A percentile compares a stretch with the other conserved stretches of the same genome.
These are phyloP conservation scores for Malthinus flaveolus DNA, from an alignment of 2,888 invertebrate species.

Conservation along the genomic window DNA sequence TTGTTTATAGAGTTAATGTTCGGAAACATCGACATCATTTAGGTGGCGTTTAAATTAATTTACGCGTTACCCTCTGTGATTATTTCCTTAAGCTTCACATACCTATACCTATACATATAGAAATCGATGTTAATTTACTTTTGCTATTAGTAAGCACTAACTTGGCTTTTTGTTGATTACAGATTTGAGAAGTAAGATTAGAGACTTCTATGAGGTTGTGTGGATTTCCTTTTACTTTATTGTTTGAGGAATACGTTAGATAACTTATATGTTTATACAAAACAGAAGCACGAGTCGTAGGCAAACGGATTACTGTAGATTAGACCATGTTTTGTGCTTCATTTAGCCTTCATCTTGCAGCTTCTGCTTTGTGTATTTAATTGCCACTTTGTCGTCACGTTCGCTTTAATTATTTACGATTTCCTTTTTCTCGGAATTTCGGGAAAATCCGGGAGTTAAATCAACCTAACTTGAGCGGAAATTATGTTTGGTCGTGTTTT, in stretches of 20 bases:
- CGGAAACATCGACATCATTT: no score
- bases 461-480: conserved; percentile 16
- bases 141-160: conserved; percentile 34
- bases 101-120: not conserved
- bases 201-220: conserved; percentile 36
- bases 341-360: conserved; percentile 36
- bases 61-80: no score
- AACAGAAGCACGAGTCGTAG: conserved; percentile 32
- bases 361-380: conserved; percentile 29
- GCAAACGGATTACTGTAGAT: conserved; percentile 36
- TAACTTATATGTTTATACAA: conserved; percentile 31
- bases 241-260: conserved; percentile 26
- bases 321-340: conserved; percentile 38
- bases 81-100: no score
- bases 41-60: no score
- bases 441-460: conserved; percentile 20
- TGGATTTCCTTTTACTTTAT: conserved; percentile 28
- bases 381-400: conserved; percentile 30
- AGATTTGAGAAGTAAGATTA: conserved; percentile 44
- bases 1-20: no score
- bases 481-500: conserved; percentile 12
- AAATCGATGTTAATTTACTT: conserved; percentile 24
- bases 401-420: conserved; percentile 30
- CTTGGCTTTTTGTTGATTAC: conserved; percentile 45
- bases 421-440: conserved; percentile 24